Base-by-base conservation (phyloP, 2,888 invertebrate species). In the Thymelicus lineola region DNA sequence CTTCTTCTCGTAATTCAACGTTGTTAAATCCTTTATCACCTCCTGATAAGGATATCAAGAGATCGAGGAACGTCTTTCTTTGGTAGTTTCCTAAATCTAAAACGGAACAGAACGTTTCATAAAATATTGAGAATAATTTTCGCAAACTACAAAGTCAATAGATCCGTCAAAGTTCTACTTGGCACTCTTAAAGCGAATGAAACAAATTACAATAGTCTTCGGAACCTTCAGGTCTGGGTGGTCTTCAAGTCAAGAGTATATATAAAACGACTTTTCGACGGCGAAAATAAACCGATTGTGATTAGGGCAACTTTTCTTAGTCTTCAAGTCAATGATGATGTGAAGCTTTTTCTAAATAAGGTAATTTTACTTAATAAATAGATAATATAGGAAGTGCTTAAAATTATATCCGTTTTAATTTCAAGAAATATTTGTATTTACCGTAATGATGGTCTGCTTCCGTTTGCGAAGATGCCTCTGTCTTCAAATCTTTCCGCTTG, bases 1-100 rank as follows among this genome's bases (percentile, higher is more conserved):
- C 88, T 83, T 95, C 95, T 75, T 95, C 94, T 71, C 94, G 82
- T 4, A 95, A 75, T 73, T 95, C 95, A 53, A 86, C 76, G 74
- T 95, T 88, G 0, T 89, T 93, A 46, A 94, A 94, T 42, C 93
- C 92, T 0, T 83, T 87, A 7, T 92, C 91, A 6, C 87, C 87
- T 0, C 94, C 90, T 45, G 94, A 91, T 6, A 94, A 78, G n/a
- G 90, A 85, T 72, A 95, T 91, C 9, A 95, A 79, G 4, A 94
- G 80, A 72, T 95, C 95, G 67, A 95, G 80, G 77, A 95, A 95
- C 0, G 94, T 91, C 78, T 93, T 94, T 36, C 80, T 88, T 72
- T 84, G 87, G 73, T 91, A 91, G 38, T 73, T 75, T 36, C 73
- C 78, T 72, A 91, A 75, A 79, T 85, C 91, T 91, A 73, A 75